phyloP scores from a whole-genome alignment of 2,888 invertebrate genomes.

The Nomada hirtipes region DNA sequence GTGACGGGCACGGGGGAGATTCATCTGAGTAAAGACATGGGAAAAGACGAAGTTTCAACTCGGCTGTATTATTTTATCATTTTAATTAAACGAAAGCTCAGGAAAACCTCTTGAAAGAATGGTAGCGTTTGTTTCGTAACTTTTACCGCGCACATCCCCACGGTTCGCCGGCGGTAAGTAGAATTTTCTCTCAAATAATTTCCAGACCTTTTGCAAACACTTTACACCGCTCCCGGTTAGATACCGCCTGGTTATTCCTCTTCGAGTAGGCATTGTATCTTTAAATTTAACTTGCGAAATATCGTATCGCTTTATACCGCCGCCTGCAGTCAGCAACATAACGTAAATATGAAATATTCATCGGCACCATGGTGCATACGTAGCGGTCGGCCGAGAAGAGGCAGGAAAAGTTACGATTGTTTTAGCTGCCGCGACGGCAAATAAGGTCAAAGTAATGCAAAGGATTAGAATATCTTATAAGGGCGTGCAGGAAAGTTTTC shows the following conservation, averaged over 20 bases:
- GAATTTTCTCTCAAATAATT: constrained; percentile 57
- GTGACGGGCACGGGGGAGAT: background rate
- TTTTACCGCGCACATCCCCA: constrained; percentile 23
- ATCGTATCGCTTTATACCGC: constrained; percentile 55
- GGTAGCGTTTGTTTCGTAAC: constrained; percentile 25
- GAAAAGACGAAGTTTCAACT: constrained; percentile 31
- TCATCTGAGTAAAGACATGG: background rate
- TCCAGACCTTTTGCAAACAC: constrained; percentile 49
- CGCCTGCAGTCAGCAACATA: constrained; percentile 53
- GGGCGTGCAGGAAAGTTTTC: constrained; percentile 49
- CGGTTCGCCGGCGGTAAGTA: constrained; percentile 30
- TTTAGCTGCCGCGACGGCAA: constrained; percentile 54
- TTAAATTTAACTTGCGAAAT: constrained; percentile 53
- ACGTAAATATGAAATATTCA: constrained; percentile 70
- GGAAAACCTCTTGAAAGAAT: constrained; percentile 39
- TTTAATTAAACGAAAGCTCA: constrained; percentile 54
- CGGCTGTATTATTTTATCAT: constrained; percentile 50
- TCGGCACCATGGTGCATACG: constrained; percentile 42
- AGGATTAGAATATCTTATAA: constrained; percentile 63
- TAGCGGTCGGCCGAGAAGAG: constrained; percentile 34
- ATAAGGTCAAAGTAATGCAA: constrained; percentile 68
- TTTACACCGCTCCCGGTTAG: constrained; percentile 17
- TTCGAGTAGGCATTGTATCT: constrained; percentile 51
- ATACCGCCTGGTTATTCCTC: constrained; percentile 14
- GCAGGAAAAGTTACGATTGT: constrained; percentile 70